phyloP scores from a whole-genome alignment of 2,113 vertebrate genomes.

The Procapra przewalskii region DNA sequence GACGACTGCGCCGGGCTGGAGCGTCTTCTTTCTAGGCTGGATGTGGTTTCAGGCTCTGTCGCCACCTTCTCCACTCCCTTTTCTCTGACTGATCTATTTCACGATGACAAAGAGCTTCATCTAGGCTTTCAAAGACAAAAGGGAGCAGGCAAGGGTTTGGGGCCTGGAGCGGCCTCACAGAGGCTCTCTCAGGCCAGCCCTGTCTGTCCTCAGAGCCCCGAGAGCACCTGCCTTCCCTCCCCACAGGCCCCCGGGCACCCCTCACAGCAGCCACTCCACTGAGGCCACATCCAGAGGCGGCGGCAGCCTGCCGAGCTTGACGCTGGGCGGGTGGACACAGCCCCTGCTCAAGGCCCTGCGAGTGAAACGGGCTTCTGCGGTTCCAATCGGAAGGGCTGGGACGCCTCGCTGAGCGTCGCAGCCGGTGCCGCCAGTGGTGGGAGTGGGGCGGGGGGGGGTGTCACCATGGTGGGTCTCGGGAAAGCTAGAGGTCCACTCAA shows the following conservation, averaged over 20 bases:
- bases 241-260: not conserved
- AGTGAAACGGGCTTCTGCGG: not conserved
- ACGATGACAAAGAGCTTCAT: not conserved
- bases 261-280: not conserved
- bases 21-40: not conserved
- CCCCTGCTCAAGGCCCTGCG: not conserved
- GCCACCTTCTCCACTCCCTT: not conserved
- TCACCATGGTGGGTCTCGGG: not conserved
- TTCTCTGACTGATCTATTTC: not conserved
- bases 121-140: not conserved
- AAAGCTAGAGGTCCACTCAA: not conserved
- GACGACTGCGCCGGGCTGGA: fast-evolving
- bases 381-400: not conserved
- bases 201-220: not conserved
- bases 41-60: not conserved
- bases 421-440: not conserved
- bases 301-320: not conserved
- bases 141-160: not conserved
- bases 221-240: not conserved
- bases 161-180: not conserved
- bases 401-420: fast-evolving
- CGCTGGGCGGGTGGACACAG: fast-evolving
- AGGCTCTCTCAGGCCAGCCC: too few species aligned
- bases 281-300: not conserved
- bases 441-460: too few species aligned